Evolutionary conservation across 1,140 invertebrate genomes (phyloP).

Genomic region (Rhynchophorus ferrugineus): DNA sequence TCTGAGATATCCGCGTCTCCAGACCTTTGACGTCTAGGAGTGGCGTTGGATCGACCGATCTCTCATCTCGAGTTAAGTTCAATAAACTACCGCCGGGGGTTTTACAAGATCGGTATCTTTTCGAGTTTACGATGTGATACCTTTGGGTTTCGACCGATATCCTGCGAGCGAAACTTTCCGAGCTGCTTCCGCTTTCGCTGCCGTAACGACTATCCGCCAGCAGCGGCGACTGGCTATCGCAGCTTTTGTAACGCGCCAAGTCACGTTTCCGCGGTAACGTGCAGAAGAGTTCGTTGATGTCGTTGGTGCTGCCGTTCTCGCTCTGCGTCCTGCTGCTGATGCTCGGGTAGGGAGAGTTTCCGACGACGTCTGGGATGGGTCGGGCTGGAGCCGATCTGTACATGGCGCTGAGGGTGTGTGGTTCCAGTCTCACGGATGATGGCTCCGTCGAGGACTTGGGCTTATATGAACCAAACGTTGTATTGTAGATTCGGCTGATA

Average conservation of each 20-base stretch:
- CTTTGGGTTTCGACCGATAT: slow-evolving; percentile 28
- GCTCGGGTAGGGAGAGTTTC: slow-evolving; percentile 45
- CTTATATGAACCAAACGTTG: slow-evolving; percentile 41
- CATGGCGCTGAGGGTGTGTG: slow-evolving; percentile 17
- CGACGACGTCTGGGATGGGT: slow-evolving; percentile 60
- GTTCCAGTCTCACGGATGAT: slow-evolving; percentile 23
- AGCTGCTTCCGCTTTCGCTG: slow-evolving; percentile 41
- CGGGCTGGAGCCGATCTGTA: slow-evolving; percentile 29
- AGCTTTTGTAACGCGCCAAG: slow-evolving; percentile 45
- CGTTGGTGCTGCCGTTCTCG: slow-evolving; percentile 35
- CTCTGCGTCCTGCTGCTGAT: slow-evolving; percentile 31
- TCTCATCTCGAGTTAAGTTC: slow-evolving; percentile 42
- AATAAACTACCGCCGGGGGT: slow-evolving; percentile 51
- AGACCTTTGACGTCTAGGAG: slow-evolving; percentile 47
- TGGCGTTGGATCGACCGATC: slow-evolving; percentile 36
- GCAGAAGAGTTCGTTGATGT: slow-evolving; percentile 47
- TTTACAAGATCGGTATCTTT: slow-evolving; percentile 30
- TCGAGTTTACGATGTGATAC: slow-evolving; percentile 26
- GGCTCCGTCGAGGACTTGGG: slow-evolving; percentile 6
- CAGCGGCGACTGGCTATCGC: slow-evolving; percentile 61
- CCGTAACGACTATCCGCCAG: slow-evolving; percentile 46
- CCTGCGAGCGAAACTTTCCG: slow-evolving; percentile 24
- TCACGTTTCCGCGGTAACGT: slow-evolving; percentile 50
- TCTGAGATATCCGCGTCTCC: slow-evolving; percentile 26
- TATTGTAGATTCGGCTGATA: slow-evolving; percentile 34